These are phyloP conservation scores for Sebastes cheni DNA, from an alignment of 2,797 vertebrate genomes.

Conservation along the genomic window DNA sequence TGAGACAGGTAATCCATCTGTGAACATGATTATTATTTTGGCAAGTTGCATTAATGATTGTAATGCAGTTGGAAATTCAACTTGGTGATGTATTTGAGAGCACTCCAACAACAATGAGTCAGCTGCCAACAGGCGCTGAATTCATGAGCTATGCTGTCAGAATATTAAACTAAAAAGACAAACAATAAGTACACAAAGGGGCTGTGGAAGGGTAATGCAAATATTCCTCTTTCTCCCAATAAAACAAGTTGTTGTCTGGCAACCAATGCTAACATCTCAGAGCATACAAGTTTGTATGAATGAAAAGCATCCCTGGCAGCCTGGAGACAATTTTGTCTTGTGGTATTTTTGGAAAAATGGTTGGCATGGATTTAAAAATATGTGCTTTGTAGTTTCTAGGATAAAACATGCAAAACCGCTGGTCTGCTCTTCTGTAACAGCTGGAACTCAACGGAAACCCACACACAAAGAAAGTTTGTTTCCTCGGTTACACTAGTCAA, in stretches of 20 bases:
- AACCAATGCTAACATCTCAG: neutral
- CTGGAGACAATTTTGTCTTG: neutral
- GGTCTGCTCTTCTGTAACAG: neutral
- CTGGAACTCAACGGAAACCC: neutral
- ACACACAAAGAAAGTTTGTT: neutral
- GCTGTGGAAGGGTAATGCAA: neutral
- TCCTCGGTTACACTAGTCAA: neutral
- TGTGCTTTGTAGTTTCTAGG: neutral
- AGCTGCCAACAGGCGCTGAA: neutral
- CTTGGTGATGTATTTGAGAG: conserved; percentile 5
- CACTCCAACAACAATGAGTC: neutral
- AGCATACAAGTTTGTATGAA: neutral
- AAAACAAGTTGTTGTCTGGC: neutral
- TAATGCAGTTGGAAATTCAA: neutral
- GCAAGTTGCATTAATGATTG: neutral
- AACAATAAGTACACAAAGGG: conserved; percentile 10
- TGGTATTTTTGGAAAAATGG: neutral
- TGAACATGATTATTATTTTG: neutral
- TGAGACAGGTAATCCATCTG: conserved; percentile 1
- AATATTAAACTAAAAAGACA: conserved; percentile 9
- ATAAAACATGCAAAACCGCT: conserved; percentile 10
- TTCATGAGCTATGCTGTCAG: conserved; percentile 1
- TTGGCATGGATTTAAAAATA: neutral
- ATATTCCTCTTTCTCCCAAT: neutral
- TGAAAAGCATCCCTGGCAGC: neutral